Conservation (phyloP, 2,113 vertebrate genomes). For the Romanogobio albipinnatus region DNA sequence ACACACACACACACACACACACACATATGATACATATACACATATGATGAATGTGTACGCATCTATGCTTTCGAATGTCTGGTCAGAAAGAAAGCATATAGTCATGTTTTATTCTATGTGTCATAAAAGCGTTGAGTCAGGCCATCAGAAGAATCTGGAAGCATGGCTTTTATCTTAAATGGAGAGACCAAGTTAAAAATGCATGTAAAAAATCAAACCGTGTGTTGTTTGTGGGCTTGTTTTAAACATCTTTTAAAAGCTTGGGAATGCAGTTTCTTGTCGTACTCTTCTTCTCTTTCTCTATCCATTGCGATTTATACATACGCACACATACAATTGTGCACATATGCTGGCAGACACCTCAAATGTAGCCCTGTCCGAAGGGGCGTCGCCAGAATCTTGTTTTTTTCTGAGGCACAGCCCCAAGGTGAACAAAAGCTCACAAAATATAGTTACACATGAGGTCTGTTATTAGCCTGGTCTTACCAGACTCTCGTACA, state of each 20-base stretch:
- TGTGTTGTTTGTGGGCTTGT: conserved; percentile 17
- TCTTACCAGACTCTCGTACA: too few relatives aligned
- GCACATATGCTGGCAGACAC: neutral
- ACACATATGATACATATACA: too few relatives aligned
- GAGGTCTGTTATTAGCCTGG: too few relatives aligned
- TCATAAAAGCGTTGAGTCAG: neutral
- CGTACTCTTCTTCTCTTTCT: neutral
- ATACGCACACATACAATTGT: neutral
- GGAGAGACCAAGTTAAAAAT: conserved; percentile 40
- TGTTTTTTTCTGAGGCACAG: neutral
- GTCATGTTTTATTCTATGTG: conserved; percentile 5
- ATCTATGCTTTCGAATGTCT: neutral
- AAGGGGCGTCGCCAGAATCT: neutral
- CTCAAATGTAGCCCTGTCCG: neutral
- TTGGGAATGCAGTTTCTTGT: neutral
- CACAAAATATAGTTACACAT: neutral
- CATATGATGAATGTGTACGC: neutral
- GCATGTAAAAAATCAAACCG: conserved; percentile 5
- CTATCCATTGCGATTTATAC: neutral
- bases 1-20: too few relatives aligned
- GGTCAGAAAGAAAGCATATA: neutral
- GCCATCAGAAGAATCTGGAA: neutral
- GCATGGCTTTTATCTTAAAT: conserved; percentile 10
- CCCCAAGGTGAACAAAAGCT: neutral
- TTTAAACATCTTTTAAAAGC: conserved; percentile 39